These are phyloP conservation scores for Hirtodrosophila histrioides DNA, from an alignment of 2,888 invertebrate genomes.

Conservation along the genomic window DNA sequence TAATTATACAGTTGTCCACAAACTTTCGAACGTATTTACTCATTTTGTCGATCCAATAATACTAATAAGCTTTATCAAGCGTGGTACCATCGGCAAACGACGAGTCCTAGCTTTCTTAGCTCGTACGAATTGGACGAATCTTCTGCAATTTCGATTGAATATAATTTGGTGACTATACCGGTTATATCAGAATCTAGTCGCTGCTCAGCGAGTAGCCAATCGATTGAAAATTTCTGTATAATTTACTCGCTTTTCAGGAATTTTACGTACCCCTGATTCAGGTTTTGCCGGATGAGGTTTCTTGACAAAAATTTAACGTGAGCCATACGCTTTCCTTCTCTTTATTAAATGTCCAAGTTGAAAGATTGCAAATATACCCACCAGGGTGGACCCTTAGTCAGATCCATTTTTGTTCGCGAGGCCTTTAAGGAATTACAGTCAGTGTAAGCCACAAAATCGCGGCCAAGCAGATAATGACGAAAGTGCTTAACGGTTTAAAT, in stretches of 20 bases:
- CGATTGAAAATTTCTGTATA: conserved; percentile 25
- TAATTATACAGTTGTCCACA: no score
- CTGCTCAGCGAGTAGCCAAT: conserved; percentile 20
- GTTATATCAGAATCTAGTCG: neutral
- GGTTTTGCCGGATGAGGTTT: conserved; percentile 3
- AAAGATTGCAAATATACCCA: conserved; percentile 30
- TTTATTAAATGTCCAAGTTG: conserved; percentile 26
- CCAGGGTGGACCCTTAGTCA: conserved; percentile 31
- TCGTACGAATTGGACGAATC: neutral
- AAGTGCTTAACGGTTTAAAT: conserved; percentile 39
- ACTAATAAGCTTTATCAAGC: conserved; percentile 21
- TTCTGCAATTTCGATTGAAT: conserved; percentile 3
- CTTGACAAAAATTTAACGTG: conserved; percentile 33
- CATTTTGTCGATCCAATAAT: conserved; percentile 15
- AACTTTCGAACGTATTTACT: no score
- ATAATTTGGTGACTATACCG: neutral
- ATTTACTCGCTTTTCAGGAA: conserved; percentile 26
- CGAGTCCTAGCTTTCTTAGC: conserved; percentile 8
- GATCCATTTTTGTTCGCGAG: conserved; percentile 13
- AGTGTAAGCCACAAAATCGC: conserved; percentile 11
- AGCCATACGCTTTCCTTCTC: conserved; percentile 29
- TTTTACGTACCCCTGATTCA: neutral
- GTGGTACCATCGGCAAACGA: conserved; percentile 6
- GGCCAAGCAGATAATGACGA: conserved; percentile 43
- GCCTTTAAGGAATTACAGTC: conserved; percentile 35